Percentiles rank a stretch among this genome's conserved stretches.
These are phyloP conservation scores for Cyprinodon brontotheroides DNA, from an alignment of 2,113 vertebrate genomes.

Conservation along the genomic window DNA sequence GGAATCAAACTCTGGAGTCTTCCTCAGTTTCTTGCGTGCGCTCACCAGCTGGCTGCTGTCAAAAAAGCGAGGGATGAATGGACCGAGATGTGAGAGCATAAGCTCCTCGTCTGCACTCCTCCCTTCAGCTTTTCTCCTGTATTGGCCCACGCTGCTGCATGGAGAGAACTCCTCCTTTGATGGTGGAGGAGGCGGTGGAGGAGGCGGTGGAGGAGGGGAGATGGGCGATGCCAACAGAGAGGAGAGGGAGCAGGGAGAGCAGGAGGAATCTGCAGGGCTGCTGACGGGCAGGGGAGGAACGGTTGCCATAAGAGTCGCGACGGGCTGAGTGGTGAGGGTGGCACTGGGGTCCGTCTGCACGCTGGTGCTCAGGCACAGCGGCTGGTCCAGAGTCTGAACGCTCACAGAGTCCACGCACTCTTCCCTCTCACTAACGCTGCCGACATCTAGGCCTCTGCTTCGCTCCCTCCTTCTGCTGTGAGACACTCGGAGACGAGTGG, in stretches of 20 bases:
- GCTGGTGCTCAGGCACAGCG: slow-evolving; percentile 79
- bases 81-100: slow-evolving; percentile 71
- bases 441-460: slow-evolving; percentile 31
- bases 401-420: slow-evolving; percentile 17
- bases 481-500: slow-evolving; percentile 85
- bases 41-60: slow-evolving; percentile 94
- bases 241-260: slow-evolving; percentile 67
- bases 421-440: slow-evolving; percentile 51
- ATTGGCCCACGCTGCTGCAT: slow-evolving; percentile 60
- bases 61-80: slow-evolving; percentile 87
- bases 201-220: slow-evolving; percentile 74
- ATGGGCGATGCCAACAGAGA: slow-evolving; percentile 62
- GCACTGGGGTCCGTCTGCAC: slow-evolving; percentile 81
- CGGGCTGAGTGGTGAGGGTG: slow-evolving; percentile 78
- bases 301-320: slow-evolving; percentile 68
- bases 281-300: slow-evolving; percentile 67
- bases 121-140: slow-evolving; percentile 71
- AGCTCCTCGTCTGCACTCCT: slow-evolving; percentile 62
- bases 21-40: slow-evolving; percentile 92
- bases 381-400: slow-evolving; percentile 58
- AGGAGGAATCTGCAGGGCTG: slow-evolving; percentile 67
- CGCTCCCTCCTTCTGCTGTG: slow-evolving; percentile 81
- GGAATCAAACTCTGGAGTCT: slow-evolving; percentile 85
- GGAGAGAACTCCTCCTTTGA: slow-evolving; percentile 64
- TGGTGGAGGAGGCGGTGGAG: slow-evolving; percentile 70